Percentiles rank a stretch among this genome's conserved stretches.
Evolutionary conservation across 1,140 invertebrate species (phyloP).

Genomic region (Hyphantria cunea): DNA sequence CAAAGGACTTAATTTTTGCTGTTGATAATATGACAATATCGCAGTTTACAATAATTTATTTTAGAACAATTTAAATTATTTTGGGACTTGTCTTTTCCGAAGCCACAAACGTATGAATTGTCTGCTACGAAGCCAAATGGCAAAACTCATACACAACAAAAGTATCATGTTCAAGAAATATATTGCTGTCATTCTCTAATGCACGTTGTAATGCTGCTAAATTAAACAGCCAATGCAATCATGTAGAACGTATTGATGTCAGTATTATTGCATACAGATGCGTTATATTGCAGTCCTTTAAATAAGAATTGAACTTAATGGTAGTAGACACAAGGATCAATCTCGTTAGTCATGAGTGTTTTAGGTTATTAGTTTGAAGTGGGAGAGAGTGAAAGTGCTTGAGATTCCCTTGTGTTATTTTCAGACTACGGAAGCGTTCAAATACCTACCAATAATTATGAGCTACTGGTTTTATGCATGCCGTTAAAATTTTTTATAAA

Average conservation of each 20-base stretch:
- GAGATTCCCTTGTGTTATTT: slow-evolving; percentile 32
- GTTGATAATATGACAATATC: no score
- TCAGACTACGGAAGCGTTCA: slow-evolving; percentile 30
- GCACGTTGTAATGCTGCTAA: slow-evolving; percentile 5
- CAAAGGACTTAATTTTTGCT: no score
- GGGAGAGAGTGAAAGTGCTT: slow-evolving; percentile 30
- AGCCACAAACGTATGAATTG: no score
- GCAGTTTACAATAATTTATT: no score
- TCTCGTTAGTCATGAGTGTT: not conserved
- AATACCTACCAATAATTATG: slow-evolving; percentile 23
- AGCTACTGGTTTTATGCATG: slow-evolving; percentile 11
- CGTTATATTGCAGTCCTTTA: not conserved
- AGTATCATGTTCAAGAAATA: not conserved
- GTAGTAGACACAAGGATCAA: slow-evolving; percentile 3
- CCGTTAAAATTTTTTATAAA: slow-evolving; percentile 3
- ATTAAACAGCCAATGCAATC: slow-evolving; percentile 4
- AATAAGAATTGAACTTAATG: slow-evolving; percentile 8
- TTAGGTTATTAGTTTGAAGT: slow-evolving; percentile 25
- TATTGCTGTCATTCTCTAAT: slow-evolving; percentile 10
- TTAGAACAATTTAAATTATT: no score
- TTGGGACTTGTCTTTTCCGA: no score
- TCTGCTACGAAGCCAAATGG: no score
- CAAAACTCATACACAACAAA: slow-evolving; percentile 15
- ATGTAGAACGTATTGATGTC: not conserved
- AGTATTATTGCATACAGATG: slow-evolving; percentile 18